These are phyloP conservation scores for Brachypodius melanocephalos DNA, from an alignment of 2,113 vertebrate genomes.

Conservation along the genomic window DNA sequence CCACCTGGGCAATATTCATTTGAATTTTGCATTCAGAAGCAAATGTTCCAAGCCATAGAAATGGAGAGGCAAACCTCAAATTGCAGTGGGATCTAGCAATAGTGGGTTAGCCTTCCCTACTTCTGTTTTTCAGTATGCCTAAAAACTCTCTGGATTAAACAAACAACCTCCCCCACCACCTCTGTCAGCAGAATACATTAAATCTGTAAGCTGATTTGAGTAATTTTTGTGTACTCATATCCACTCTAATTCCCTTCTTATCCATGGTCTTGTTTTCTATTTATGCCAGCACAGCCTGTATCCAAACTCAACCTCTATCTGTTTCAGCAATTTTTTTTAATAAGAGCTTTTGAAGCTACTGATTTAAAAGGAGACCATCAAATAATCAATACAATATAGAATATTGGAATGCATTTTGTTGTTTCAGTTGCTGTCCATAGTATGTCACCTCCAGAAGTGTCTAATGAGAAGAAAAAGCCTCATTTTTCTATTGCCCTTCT, in stretches of 20 bases:
- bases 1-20: neutral
- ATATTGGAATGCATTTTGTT: neutral
- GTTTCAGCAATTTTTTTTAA: neutral
- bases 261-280: neutral
- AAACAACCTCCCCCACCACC: neutral
- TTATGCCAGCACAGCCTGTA: neutral
- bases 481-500: neutral
- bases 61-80: neutral
- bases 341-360: neutral
- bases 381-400: neutral
- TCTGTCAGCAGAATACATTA: neutral
- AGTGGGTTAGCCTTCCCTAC: neutral
- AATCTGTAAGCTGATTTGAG: conserved; percentile 2
- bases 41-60: neutral
- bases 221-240: neutral
- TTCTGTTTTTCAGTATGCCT: neutral
- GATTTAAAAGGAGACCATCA: neutral
- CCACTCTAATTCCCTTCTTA: conserved; percentile 7
- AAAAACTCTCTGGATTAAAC: neutral
- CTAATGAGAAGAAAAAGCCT: rapidly evolving
- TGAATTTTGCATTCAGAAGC: neutral
- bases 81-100: neutral
- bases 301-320: neutral
- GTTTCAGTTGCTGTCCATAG: neutral
- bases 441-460: neutral